Percentiles rank a stretch among this genome's conserved stretches.
These are phyloP conservation scores for Luffia ferchaultella DNA, from an alignment of 2,888 invertebrate genomes.

Conservation along the genomic window DNA sequence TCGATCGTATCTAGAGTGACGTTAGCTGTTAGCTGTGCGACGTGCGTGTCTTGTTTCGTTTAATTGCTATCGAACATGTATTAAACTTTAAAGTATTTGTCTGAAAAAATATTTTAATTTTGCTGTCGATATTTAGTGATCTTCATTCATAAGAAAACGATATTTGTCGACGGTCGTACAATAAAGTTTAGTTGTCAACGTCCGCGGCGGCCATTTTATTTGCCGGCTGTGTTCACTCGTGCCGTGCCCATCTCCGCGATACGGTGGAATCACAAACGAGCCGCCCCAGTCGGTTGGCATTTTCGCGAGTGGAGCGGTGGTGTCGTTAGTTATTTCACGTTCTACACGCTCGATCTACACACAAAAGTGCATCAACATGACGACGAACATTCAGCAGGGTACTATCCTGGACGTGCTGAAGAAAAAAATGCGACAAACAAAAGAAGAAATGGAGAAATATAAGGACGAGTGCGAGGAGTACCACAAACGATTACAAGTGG, in stretches of 20 bases:
- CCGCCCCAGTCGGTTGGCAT: constrained; percentile 57
- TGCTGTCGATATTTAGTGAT: background rate
- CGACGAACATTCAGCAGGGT: constrained; percentile 90
- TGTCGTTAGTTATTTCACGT: constrained; percentile 52
- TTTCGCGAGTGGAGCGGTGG: constrained; percentile 62
- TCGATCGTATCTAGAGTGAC: constrained; percentile 36
- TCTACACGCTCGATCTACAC: constrained; percentile 40
- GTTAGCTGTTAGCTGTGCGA: too few species aligned
- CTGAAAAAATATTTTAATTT: background rate
- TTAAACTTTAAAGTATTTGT: constrained; percentile 8
- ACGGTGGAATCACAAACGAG: constrained; percentile 48
- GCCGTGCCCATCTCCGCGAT: constrained; percentile 59
- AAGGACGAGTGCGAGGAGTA: constrained; percentile 98
- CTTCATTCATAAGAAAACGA: background rate
- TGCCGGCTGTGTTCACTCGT: constrained; percentile 62
- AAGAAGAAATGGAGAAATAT: constrained; percentile 98
- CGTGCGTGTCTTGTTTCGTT: constrained; percentile 26
- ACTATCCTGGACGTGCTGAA: constrained; percentile 96
- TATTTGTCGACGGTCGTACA: background rate
- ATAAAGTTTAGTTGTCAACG: constrained; percentile 36
- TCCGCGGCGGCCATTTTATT: constrained; percentile 63
- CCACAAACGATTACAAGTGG: constrained; percentile 93
- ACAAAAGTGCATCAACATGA: constrained; percentile 72
- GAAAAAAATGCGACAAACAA: constrained; percentile 99
- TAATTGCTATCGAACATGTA: constrained; percentile 38